Conservation (phyloP, 1,140 invertebrate species). For the Magallana gigas region DNA sequence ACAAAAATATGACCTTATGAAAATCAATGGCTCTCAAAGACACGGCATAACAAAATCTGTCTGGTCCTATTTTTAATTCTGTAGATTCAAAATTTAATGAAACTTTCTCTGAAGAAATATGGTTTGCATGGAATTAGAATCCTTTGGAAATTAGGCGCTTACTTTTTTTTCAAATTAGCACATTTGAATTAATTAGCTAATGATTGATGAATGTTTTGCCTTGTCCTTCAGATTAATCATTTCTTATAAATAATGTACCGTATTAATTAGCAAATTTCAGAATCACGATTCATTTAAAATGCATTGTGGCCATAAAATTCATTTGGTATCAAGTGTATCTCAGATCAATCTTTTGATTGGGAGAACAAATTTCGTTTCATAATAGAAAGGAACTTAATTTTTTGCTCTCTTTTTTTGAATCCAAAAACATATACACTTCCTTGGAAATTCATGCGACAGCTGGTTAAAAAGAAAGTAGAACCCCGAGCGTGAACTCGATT, state of each 20-base stretch:
- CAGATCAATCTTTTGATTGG: conserved; percentile 23
- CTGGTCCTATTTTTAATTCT: no score
- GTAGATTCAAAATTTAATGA: no score
- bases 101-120: no score
- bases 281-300: conserved; percentile 14
- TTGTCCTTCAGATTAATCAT: conserved; percentile 24
- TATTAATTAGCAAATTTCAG: conserved; percentile 26
- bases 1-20: no score
- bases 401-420: not conserved
- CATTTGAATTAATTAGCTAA: conserved; percentile 30
- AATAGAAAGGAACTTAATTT: not conserved
- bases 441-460: conserved; percentile 40
- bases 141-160: not conserved
- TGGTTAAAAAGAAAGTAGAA: conserved; percentile 46
- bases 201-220: not conserved
- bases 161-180: conserved; percentile 16
- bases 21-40: no score
- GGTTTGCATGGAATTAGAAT: not conserved
- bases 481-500: conserved; percentile 31
- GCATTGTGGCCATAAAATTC: conserved; percentile 15
- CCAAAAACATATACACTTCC: not conserved
- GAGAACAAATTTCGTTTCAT: conserved; percentile 16
- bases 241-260: conserved; percentile 31
- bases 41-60: no score
- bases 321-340: conserved; percentile 17